Conservation (phyloP, 2,113 vertebrate genomes). For the Forbesichthys papilliferus region DNA sequence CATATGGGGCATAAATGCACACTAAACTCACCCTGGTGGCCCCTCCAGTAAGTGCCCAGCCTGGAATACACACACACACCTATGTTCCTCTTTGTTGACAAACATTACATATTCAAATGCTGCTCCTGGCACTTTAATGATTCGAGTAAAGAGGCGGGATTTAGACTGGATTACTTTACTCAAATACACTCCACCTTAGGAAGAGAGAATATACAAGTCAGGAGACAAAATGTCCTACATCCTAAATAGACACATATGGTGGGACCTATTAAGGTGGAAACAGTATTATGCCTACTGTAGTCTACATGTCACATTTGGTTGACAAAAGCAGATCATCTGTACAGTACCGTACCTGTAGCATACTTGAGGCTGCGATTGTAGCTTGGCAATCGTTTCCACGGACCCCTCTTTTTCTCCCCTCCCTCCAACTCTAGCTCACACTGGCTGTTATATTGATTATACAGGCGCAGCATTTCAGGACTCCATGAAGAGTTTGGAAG, state of each 20-base stretch:
- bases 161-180: conserved; percentile 70
- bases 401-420: conserved; percentile 38
- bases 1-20: neutral
- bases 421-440: conserved; percentile 59
- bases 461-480: conserved; percentile 75
- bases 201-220: conserved; percentile 13
- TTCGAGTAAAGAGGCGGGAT: conserved; percentile 79
- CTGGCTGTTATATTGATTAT: conserved; percentile 73
- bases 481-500: conserved; percentile 85
- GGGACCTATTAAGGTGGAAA: too few relatives aligned
- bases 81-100: conserved; percentile 72
- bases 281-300: too few relatives aligned
- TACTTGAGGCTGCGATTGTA: conserved; percentile 77
- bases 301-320: too few relatives aligned
- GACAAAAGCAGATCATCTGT: too few relatives aligned
- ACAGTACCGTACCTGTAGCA: conserved; percentile 61
- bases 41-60: conserved; percentile 84
- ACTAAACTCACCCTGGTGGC: conserved; percentile 76
- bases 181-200: conserved; percentile 63
- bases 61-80: conserved; percentile 80
- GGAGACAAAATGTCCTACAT: too few relatives aligned
- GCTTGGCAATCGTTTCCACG: conserved; percentile 82
- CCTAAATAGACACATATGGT: neutral
- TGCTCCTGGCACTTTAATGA: conserved; percentile 68
- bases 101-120: conserved; percentile 85